phyloP scores from a whole-genome alignment of 2,113 vertebrate species.

The Rhombomys opimus region DNA sequence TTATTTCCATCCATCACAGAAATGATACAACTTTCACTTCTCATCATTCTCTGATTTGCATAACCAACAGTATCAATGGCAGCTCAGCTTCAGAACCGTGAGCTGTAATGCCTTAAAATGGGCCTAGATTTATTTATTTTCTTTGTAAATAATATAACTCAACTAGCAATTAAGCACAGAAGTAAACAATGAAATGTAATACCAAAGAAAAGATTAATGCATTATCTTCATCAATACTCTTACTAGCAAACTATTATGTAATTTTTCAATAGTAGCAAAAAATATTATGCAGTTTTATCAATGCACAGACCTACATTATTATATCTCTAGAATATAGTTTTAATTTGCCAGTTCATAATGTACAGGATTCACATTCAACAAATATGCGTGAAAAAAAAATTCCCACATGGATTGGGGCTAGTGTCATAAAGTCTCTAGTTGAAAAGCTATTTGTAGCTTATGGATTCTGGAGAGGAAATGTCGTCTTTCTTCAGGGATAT shows the following conservation, averaged over 20 bases:
- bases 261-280: slow-evolving; percentile 43
- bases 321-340: neutral
- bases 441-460: neutral
- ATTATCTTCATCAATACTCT: neutral
- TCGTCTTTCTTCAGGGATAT: neutral
- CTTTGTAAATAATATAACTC: slow-evolving; percentile 20
- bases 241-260: neutral
- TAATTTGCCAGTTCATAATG: slow-evolving; percentile 24
- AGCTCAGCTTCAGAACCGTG: slow-evolving; percentile 35
- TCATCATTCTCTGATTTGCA: slow-evolving; percentile 80
- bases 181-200: slow-evolving; percentile 40
- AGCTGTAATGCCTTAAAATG: neutral
- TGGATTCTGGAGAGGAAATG: neutral
- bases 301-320: neutral
- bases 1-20: slow-evolving; percentile 83
- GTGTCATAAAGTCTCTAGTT: no score
- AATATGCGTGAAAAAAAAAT: neutral
- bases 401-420: no score
- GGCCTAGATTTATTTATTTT: neutral
- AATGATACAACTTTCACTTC: slow-evolving; percentile 77
- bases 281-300: neutral
- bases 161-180: slow-evolving; percentile 57
- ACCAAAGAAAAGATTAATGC: neutral
- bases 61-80: slow-evolving; percentile 59
- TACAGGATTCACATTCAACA: neutral